Evolutionary conservation across 1,140 invertebrate genomes (phyloP).

Genomic region (Drosophila lacertosa): DNA sequence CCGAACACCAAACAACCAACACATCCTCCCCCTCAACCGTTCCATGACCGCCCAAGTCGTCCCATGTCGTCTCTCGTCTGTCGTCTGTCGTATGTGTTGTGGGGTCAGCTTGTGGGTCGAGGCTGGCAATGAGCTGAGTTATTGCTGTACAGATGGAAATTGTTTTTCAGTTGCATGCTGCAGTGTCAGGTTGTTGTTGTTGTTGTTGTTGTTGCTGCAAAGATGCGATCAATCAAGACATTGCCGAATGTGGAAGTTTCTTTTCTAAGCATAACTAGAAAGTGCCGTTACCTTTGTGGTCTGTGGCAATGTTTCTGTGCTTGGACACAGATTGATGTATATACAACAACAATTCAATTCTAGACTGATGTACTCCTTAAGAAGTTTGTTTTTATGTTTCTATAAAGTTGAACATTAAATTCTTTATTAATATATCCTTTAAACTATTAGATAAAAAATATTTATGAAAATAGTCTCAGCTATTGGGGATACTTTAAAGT

Average conservation of each 20-base stretch:
- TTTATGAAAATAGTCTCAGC: too few species aligned
- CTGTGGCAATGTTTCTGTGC: too few species aligned
- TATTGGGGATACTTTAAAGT: too few species aligned
- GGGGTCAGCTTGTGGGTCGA: slow-evolving; percentile 76
- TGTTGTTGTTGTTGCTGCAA: slow-evolving; percentile 9
- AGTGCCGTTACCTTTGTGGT: too few species aligned
- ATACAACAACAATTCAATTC: too few species aligned
- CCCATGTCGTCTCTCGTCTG: background rate
- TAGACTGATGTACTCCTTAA: too few species aligned
- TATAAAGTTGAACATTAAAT: too few species aligned
- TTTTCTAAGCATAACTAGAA: background rate
- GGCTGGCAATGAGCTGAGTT: slow-evolving; percentile 75
- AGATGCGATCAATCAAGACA: slow-evolving; percentile 36
- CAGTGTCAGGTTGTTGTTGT: slow-evolving; percentile 48
- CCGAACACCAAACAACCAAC: slow-evolving; percentile 36
- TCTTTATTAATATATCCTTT: too few species aligned
- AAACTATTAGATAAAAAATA: too few species aligned
- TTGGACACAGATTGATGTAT: too few species aligned
- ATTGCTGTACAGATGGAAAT: slow-evolving; percentile 75
- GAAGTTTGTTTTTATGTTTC: too few species aligned
- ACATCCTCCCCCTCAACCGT: slow-evolving; percentile 18
- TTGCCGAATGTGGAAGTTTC: slow-evolving; percentile 7
- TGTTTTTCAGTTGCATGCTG: slow-evolving; percentile 56
- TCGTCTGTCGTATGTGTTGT: slow-evolving; percentile 15
- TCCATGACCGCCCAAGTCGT: slow-evolving; percentile 5